Conservation (phyloP, 2,113 vertebrate genomes). For the Dascyllus trimaculatus region DNA sequence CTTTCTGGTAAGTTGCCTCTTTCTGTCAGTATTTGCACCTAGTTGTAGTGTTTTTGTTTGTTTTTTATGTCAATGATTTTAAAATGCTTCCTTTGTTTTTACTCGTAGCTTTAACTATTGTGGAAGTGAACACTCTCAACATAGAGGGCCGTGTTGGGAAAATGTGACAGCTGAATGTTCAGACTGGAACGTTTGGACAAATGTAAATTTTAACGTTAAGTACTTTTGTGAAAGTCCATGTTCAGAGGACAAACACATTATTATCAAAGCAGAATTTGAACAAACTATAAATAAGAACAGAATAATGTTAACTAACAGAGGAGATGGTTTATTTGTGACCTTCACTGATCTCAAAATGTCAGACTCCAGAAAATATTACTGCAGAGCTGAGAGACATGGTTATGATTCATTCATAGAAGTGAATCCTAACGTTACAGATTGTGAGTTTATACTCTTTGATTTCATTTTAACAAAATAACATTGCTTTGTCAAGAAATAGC, state of each 20-base stretch:
- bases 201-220: background rate
- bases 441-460: conserved; percentile 28
- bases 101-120: conserved; percentile 27
- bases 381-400: rapidly evolving
- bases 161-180: conserved; percentile 20
- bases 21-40: background rate
- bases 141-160: background rate
- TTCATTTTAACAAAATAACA: background rate
- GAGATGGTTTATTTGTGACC: conserved; percentile 14
- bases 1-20: background rate
- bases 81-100: too few relatives aligned
- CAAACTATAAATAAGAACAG: rapidly evolving
- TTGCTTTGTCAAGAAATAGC: background rate
- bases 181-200: rapidly evolving
- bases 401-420: rapidly evolving
- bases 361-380: conserved; percentile 32
- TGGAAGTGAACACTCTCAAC: background rate
- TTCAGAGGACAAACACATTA: background rate
- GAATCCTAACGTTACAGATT: conserved; percentile 14
- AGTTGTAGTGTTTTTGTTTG: too few relatives aligned
- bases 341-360: conserved; percentile 27
- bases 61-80: background rate
- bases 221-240: conserved; percentile 47
- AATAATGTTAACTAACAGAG: background rate
- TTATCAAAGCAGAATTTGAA: conserved; percentile 3